phyloP scores from a whole-genome alignment of 2,113 vertebrate genomes.

The Mirounga angustirostris region DNA sequence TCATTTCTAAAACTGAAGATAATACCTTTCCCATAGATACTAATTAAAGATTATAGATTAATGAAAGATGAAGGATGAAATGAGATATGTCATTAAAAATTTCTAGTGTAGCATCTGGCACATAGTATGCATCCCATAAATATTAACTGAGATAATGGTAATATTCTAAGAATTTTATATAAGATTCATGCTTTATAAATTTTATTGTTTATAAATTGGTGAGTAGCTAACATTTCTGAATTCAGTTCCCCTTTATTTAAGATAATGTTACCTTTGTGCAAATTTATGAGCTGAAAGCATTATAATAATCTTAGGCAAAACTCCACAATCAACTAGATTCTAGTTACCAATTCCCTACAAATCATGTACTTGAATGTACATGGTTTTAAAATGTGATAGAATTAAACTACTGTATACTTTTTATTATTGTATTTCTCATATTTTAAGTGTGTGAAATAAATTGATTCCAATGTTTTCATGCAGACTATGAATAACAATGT shows the following conservation, averaged over 20 bases:
- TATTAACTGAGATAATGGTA: background rate
- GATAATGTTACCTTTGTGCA: background rate
- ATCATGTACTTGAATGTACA: background rate
- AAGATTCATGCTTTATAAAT: background rate
- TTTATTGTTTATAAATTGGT: background rate
- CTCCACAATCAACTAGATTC: background rate
- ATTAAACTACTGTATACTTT: background rate
- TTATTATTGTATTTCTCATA: background rate
- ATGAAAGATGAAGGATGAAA: background rate
- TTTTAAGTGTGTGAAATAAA: background rate
- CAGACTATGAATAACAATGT: background rate
- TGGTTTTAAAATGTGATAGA: background rate
- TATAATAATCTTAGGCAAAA: conserved; percentile 8
- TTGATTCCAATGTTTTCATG: background rate
- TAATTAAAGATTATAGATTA: background rate
- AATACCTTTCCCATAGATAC: background rate
- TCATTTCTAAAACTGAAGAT: conserved; percentile 38
- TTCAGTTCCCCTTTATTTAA: background rate
- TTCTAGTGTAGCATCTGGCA: background rate
- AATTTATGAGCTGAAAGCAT: background rate
- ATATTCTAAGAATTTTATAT: background rate
- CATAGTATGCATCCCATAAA: background rate
- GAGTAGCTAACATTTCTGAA: background rate
- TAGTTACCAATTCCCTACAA: background rate
- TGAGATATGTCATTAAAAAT: background rate